Base-by-base conservation (phyloP, 2,888 invertebrate species). In the Andrena bucephala region DNA sequence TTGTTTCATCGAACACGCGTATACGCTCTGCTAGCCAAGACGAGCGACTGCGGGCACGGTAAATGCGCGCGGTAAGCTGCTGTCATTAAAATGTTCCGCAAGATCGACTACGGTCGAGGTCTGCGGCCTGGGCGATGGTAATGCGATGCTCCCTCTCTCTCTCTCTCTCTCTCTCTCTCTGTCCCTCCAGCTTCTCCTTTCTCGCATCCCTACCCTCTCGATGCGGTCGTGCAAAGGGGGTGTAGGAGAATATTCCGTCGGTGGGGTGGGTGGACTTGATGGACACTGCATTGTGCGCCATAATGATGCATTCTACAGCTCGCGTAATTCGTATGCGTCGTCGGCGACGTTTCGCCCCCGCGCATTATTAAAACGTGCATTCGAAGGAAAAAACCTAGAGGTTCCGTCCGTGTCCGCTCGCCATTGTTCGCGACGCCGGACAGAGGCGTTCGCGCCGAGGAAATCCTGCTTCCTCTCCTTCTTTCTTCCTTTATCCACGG, bases 11-110 rank as follows among this genome's bases (percentile, higher is more conserved):
- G 85, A 89, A 88, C 88, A 82, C 79, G 89, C 83, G 85, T 87
- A 89, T 10, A 81, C 89, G 91, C 90, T 90, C 85, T 86, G 89
- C 86, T 91, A 90, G 89, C 89, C 90, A 90, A 91, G 91, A 91
- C 89, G 89, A 89, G 89, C 86, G 83, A 77, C 85, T 86, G 89
- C 83, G 87, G 88, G 89, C 79, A 83, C 85, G 89, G 88, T 91
- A 90, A 91, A 90, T 91, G 90, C 88, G 87, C 89, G 89, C 87
- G 89, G 92, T 91, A 93, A 93, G 92, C 92, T 93, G 92, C 92
- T 93, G 93, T 93, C 93, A 93, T 93, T 93, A 93, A 93, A 93
- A 93, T 92, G 92, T 93, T 93, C 93, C 93, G 92, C 92, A 91
- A 93, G 93, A 93, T 93, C 93, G 93, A 93, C 91, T 91, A 87